Base-by-base conservation (phyloP, 2,888 invertebrate species). In the Pandemis heparana region DNA sequence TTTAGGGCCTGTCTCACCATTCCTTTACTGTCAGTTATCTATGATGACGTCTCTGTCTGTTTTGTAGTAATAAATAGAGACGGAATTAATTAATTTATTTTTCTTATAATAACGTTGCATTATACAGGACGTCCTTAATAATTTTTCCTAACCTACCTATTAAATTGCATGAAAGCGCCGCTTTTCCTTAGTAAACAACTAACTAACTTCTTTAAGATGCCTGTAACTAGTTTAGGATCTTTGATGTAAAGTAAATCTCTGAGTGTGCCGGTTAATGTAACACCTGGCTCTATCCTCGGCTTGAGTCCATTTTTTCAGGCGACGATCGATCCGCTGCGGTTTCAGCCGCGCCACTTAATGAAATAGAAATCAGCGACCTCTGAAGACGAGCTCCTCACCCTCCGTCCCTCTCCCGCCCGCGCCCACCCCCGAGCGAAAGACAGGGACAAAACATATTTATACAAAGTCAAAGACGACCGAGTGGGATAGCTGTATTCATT, bases 401-500 rank as follows among this genome's bases (percentile, higher is more conserved):
- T 85, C 89, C 89, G 83, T 89, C 92, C 89, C 87, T 84, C 89
- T 90, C 90, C 87, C 84, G 81, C 88, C 83, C 85, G 84, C 85
- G 85, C 86, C 85, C 82, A 83, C 76, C 84, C 83, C 84, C 87
- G 87, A 85, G 84, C 81, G 92, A 77, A 86, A 74, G 91, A 94
- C 80, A 84, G 89, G 82, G 94, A 94, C 89, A 86, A 89, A 94
- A 91, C 89, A 93, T 94, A 92, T 93, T 94, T 94, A 93, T 93
- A 92, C 92, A 92, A 94, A 94, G 93, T 92, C 92, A 92, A 94
- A 94, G 94, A 94, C 92, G 92, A 87, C 90, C 87, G 94, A 94
- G 94, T 92, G 91, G 93, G 94, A 94, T 90, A 90, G 94, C 92
- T 92, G 91, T 94, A 94, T 93, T 93, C 94, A 94, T 94, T 94